Evolutionary conservation across 2,888 invertebrate genomes (phyloP).

Genomic region (Idaea aversata): DNA sequence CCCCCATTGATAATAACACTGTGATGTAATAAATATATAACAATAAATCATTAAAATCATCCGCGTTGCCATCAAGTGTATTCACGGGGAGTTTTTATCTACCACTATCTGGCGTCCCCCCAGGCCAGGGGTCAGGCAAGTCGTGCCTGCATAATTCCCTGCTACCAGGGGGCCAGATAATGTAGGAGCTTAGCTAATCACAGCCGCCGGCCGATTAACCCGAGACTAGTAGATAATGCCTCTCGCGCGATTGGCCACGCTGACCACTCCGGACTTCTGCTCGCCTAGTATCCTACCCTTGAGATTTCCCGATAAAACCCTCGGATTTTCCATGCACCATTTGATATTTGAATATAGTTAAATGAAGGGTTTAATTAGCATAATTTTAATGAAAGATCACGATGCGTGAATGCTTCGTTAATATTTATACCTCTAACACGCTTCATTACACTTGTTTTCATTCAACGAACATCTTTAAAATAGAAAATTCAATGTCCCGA

Average conservation of each 20-base stretch:
- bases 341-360: conserved; percentile 41
- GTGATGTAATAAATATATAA: conserved; percentile 32
- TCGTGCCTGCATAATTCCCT: conserved; percentile 71
- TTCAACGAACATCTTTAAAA: no score
- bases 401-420: conserved; percentile 1
- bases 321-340: conserved; percentile 46
- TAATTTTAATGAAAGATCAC: conserved; percentile 13
- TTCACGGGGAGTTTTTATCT: conserved; percentile 43
- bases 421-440: not conserved
- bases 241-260: conserved; percentile 73
- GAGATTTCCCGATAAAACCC: conserved; percentile 51
- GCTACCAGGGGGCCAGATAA: conserved; percentile 63
- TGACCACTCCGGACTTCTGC: conserved; percentile 66
- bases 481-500: no score
- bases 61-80: conserved; percentile 33
- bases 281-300: conserved; percentile 55
- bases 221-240: conserved; percentile 70
- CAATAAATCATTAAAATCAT: conserved; percentile 43
- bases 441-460: no score
- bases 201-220: conserved; percentile 71
- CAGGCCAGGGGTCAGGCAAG: conserved; percentile 43
- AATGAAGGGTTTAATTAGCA: conserved; percentile 20
- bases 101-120: conserved; percentile 31
- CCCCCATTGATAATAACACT: conserved; percentile 12
- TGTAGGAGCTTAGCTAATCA: conserved; percentile 75